phyloP scores from a whole-genome alignment of 2,797 vertebrate species.

The Ceyx erithaca region DNA sequence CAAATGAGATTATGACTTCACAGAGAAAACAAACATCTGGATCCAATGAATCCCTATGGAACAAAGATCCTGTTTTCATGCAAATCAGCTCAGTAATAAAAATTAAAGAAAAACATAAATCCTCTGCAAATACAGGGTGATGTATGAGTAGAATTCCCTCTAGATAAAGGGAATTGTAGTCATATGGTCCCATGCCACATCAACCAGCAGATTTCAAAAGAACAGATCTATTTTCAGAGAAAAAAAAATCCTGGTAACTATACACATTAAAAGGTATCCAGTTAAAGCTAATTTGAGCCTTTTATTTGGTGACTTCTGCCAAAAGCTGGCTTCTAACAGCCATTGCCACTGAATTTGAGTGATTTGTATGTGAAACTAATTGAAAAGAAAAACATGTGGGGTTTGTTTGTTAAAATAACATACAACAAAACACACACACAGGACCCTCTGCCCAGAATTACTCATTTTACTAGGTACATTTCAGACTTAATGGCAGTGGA shows the following conservation, averaged over 20 bases:
- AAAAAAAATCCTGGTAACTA: background rate
- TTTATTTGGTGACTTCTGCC: background rate
- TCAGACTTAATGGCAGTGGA: background rate
- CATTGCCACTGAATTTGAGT: background rate
- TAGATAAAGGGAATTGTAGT: background rate
- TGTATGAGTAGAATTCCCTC: slow-evolving; percentile 4
- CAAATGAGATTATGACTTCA: slow-evolving; percentile 16
- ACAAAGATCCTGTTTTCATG: slow-evolving; percentile 40
- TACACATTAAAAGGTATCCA: background rate
- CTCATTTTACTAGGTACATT: fast-evolving
- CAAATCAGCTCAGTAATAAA: slow-evolving; percentile 52
- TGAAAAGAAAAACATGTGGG: background rate
- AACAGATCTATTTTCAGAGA: background rate
- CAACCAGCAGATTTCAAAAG: background rate
- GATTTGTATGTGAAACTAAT: background rate
- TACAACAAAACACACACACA: too few relatives aligned
- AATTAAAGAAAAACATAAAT: slow-evolving; percentile 34
- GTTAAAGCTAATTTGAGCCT: background rate
- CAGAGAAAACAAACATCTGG: slow-evolving; percentile 43
- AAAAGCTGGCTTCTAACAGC: background rate
- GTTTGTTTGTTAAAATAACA: background rate
- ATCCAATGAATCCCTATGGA: background rate
- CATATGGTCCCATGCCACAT: background rate
- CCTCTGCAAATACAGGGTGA: background rate
- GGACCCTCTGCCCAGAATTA: background rate